Base-by-base conservation (phyloP, 2,113 vertebrate genomes). In the Ochotona princeps region DNA sequence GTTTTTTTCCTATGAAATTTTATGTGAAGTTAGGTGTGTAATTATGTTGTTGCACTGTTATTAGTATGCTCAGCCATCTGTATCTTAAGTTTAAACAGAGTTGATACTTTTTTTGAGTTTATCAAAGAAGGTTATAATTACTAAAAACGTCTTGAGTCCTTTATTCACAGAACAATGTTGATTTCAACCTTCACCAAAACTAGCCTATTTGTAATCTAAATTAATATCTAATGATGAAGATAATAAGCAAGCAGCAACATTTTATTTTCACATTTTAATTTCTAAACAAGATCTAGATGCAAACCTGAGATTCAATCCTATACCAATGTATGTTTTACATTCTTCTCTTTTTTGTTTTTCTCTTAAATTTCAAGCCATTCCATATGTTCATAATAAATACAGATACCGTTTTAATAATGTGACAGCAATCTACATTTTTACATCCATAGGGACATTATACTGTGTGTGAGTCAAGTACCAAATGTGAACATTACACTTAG, bases 151-250 rank as follows among this genome's bases (percentile, higher is more conserved):
- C 49, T 89, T 81, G 26, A 61, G 72, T 9, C 4, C 11, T 82
- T 32, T 60, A 20, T 57, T 72, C 25, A 49, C 60, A 63, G 54
- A 60, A 44, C 14, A 51, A 57, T 51, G 30, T 80, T 51, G 2
- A 18, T 61, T 84, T 92, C 94, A 44, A 4, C 30, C 26, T 87
- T 93, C 76, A 89, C 38, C 28, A 91, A 91, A 83, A 47, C n/a
- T 75, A 92, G 67, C 35, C 82, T 65, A 20, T 91, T 65, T 63
- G 11, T 44, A 44, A 44, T 44, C 3, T 44, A 44, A 44, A 44
- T 90, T 92, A 93, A n/a, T 83, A 7, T 87, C 79, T 92, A 83
- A 38, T 5, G 30, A 6, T 83, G 49, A 82, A 72, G 13, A 90
- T 74, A 26, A 74, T 89, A 67, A 63, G 44, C 28, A 94, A 47